A percentile compares a stretch with the other conserved stretches of the same genome.
Evolutionary conservation across 1,140 invertebrate genomes (phyloP).

Genomic region (Anastatus disparis): DNA sequence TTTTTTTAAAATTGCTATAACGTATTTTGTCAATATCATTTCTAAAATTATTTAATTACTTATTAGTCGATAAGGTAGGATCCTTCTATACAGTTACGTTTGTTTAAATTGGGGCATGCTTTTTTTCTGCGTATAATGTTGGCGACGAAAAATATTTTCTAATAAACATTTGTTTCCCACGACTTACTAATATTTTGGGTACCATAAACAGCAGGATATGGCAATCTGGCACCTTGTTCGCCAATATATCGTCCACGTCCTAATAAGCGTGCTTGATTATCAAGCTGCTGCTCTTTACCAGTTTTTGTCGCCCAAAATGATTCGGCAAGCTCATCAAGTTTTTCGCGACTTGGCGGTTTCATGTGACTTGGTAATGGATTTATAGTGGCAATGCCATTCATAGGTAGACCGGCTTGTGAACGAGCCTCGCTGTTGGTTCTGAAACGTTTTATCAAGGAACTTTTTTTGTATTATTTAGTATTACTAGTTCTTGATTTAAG

Average conservation of each 20-base stretch:
- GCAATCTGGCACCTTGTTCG: constrained; percentile 64
- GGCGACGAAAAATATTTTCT: constrained; percentile 25
- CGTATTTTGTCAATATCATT: too few relatives aligned
- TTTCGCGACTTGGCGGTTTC: constrained; percentile 40
- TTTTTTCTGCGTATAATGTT: too few relatives aligned
- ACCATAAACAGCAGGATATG: constrained; percentile 60
- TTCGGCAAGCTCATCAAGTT: constrained; percentile 53
- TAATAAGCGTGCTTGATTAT: constrained; percentile 66
- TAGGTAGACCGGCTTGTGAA: not conserved
- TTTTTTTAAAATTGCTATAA: too few relatives aligned
- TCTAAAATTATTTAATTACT: too few relatives aligned
- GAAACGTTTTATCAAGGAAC: constrained; percentile 17
- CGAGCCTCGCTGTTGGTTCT: constrained; percentile 14
- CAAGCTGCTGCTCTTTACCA: not conserved
- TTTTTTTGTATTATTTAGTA: too few relatives aligned
- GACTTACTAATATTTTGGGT: constrained; percentile 53
- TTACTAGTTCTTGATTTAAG: too few relatives aligned
- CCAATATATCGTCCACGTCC: constrained; percentile 71
- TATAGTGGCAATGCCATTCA: too few relatives aligned
- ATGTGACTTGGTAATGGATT: too few relatives aligned
- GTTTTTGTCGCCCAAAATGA: constrained; percentile 50
- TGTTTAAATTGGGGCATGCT: too few relatives aligned
- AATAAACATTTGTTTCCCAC: constrained; percentile 37
- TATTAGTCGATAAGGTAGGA: too few relatives aligned
- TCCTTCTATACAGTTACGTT: too few relatives aligned